Conservation (phyloP, 2,888 invertebrate species). For the Stenodera caucasica region DNA sequence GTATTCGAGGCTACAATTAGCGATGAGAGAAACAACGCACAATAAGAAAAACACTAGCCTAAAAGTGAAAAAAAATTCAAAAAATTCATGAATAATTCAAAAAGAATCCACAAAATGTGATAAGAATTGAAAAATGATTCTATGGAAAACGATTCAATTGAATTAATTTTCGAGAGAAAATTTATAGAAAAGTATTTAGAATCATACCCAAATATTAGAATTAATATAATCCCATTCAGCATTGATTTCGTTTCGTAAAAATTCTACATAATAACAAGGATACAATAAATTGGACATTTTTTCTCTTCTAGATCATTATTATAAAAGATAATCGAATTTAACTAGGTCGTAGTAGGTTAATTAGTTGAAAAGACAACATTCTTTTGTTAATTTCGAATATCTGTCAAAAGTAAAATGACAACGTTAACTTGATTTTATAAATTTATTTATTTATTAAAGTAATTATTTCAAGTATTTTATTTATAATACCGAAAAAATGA, state of each 20-base stretch:
- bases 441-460: no score
- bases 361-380: neutral
- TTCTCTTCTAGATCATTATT: neutral
- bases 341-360: neutral
- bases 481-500: no score
- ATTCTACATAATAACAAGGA: conserved; percentile 14
- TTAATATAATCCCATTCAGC: conserved; percentile 46
- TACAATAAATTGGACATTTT: neutral
- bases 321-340: neutral
- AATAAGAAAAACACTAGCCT: neutral
- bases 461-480: no score
- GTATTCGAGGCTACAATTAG: neutral
- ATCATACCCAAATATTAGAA: conserved; percentile 49
- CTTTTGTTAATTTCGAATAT: neutral
- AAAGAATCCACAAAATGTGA: neutral
- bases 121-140: neutral
- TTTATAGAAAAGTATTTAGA: conserved; percentile 8
- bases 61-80: neutral
- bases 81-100: neutral
- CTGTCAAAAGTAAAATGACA: neutral
- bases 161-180: neutral
- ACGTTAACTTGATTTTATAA: neutral
- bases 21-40: neutral
- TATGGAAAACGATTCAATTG: neutral
- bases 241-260: conserved; percentile 43